Evolutionary conservation across 2,888 invertebrate species (phyloP).

Genomic region (Drosophila hawaiiensis): DNA sequence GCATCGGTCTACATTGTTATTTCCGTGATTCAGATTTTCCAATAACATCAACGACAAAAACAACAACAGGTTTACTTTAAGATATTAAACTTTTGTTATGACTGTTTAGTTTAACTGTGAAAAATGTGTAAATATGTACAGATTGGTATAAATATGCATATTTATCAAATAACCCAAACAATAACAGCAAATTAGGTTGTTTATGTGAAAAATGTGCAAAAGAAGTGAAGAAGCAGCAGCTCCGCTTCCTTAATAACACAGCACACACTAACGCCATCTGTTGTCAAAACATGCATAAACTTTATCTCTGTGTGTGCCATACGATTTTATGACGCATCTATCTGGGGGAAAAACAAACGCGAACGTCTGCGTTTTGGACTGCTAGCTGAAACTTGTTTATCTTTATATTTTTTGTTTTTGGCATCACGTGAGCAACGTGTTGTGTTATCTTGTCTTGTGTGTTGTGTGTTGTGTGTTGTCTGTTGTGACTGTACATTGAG

Average conservation of each 20-base stretch:
- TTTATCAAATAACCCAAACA: constrained; percentile 29
- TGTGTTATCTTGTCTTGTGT: neutral
- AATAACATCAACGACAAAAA: constrained; percentile 27
- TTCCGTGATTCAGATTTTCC: constrained; percentile 51
- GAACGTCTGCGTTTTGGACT: constrained; percentile 32
- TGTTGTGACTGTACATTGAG: constrained; percentile 61
- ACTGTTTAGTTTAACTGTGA: constrained; percentile 9
- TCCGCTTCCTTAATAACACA: constrained; percentile 7
- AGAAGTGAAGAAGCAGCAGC: constrained; percentile 12
- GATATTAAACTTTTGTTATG: constrained; percentile 16
- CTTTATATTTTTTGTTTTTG: constrained; percentile 4
- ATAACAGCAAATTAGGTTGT: constrained; percentile 56
- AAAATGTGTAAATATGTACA: constrained; percentile 19
- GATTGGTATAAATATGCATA: constrained; percentile 9
- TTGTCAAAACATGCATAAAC: constrained; percentile 15
- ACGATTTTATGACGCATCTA: constrained; percentile 29
- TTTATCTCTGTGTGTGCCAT: neutral
- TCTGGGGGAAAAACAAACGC: constrained; percentile 21
- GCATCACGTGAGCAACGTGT: constrained; percentile 52
- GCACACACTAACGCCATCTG: constrained; percentile 44
- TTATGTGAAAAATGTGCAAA: constrained; percentile 56
- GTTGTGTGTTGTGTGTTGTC: rapidly evolving
- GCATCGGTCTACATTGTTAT: constrained; percentile 37
- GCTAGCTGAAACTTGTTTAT: constrained; percentile 42
- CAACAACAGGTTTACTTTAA: constrained; percentile 20